phyloP scores from a whole-genome alignment of 2,113 vertebrate species.

The Cebidichthys violaceus region DNA sequence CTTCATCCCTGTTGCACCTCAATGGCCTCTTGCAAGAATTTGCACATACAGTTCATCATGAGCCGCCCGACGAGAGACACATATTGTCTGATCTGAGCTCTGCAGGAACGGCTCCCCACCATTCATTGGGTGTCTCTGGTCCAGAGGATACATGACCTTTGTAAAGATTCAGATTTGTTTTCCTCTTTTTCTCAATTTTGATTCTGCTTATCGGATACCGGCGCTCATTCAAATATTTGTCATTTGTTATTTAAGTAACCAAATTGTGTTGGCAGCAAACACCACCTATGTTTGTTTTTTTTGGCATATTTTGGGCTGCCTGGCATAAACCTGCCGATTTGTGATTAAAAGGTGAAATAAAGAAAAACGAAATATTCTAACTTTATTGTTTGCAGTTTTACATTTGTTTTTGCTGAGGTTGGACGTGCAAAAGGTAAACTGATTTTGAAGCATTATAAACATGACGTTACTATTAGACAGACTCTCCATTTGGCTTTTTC shows the following conservation, averaged over 20 bases:
- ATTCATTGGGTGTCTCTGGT: background rate
- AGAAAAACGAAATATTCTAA: background rate
- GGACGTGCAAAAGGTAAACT: background rate
- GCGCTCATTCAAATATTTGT: background rate
- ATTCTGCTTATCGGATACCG: background rate
- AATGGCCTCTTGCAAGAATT: slow-evolving; percentile 82
- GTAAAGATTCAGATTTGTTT: background rate
- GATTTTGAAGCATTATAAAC: background rate
- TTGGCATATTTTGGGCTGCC: background rate
- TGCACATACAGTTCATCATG: slow-evolving; percentile 74
- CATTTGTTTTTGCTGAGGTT: background rate
- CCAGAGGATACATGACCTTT: background rate
- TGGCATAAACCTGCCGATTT: background rate
- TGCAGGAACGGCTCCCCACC: background rate
- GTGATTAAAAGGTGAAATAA: background rate
- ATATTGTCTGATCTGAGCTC: slow-evolving; percentile 10
- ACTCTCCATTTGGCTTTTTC: background rate
- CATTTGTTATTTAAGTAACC: background rate
- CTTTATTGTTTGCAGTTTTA: background rate
- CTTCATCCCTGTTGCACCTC: slow-evolving; percentile 68
- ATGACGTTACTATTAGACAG: background rate
- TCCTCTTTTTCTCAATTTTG: background rate
- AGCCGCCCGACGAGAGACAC: slow-evolving; percentile 33
- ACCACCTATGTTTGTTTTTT: background rate
- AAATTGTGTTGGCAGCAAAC: background rate